These are phyloP conservation scores for Limenitis arthemis DNA, from an alignment of 2,888 invertebrate genomes.

Conservation along the genomic window DNA sequence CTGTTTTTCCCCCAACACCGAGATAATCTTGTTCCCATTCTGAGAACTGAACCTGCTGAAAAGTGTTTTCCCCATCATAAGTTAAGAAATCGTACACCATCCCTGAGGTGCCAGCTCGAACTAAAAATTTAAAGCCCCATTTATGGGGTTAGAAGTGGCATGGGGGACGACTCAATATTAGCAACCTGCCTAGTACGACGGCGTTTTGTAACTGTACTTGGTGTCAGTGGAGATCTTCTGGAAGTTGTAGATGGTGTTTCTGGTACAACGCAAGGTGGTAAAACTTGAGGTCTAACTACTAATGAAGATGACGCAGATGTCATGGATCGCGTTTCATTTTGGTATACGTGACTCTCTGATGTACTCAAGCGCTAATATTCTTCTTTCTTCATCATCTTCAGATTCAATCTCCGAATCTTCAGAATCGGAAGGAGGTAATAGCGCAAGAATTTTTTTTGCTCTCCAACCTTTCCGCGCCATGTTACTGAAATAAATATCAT, in stretches of 20 bases:
- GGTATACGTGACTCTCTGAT: background rate
- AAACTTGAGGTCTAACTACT: too few species aligned
- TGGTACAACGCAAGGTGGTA: too few species aligned
- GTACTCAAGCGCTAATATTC: background rate
- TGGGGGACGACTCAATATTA: background rate
- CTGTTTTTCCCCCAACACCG: slow-evolving; percentile 8
- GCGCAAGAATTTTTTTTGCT: slow-evolving; percentile 2
- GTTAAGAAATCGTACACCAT: slow-evolving; percentile 29
- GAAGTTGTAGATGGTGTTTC: slow-evolving; percentile 2
- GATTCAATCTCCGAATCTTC: slow-evolving; percentile 1
- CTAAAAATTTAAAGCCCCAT: slow-evolving; percentile 25
- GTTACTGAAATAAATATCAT: background rate
- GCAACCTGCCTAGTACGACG: slow-evolving; percentile 2
- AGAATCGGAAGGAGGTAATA: background rate
- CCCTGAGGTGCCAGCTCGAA: slow-evolving; percentile 24
- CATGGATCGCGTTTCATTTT: slow-evolving; percentile 1
- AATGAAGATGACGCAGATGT: background rate
- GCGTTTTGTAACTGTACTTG: background rate
- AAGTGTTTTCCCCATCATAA: slow-evolving; percentile 20
- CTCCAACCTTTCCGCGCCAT: slow-evolving; percentile 25
- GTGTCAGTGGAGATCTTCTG: background rate
- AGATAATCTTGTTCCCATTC: slow-evolving; percentile 14
- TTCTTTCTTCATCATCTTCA: slow-evolving; percentile 2
- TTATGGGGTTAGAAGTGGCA: too few species aligned
- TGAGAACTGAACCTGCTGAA: slow-evolving; percentile 1